Conservation (phyloP, 2,888 invertebrate genomes). For the Selenia dentaria region DNA sequence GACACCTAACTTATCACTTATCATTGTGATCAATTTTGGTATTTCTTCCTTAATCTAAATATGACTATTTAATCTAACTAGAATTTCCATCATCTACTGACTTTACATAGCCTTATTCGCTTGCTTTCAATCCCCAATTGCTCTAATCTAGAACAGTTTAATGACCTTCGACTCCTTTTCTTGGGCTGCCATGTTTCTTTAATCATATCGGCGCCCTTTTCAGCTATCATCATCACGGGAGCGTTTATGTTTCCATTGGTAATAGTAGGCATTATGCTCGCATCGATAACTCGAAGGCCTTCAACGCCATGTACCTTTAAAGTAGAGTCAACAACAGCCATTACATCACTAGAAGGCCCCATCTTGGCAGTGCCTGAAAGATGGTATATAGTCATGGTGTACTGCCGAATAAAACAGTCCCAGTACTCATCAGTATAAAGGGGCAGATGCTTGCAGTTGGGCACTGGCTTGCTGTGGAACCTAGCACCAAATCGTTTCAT, state of each 20-base stretch:
- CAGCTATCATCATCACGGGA: conserved; percentile 94
- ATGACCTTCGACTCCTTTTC: conserved; percentile 51
- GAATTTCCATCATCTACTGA: conserved; percentile 56
- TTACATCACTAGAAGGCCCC: conserved; percentile 90
- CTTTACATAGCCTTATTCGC: conserved; percentile 44
- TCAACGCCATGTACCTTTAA: conserved; percentile 91
- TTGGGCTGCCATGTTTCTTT: conserved; percentile 87
- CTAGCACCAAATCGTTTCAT: conserved; percentile 92
- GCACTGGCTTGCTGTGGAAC: conserved; percentile 89
- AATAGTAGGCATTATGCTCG: conserved; percentile 94
- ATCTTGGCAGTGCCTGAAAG: conserved; percentile 94
- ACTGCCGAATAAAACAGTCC: conserved; percentile 93
- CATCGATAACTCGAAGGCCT: conserved; percentile 93
- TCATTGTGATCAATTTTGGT: conserved; percentile 25
- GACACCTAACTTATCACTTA: conserved; percentile 2
- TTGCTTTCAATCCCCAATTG: conserved; percentile 43
- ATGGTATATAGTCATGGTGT: conserved; percentile 95
- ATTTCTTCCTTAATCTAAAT: conserved; percentile 15
- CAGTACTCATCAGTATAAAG: conserved; percentile 93
- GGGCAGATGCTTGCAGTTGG: conserved; percentile 92
- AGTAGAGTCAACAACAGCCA: conserved; percentile 92
- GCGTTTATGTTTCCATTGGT: conserved; percentile 95
- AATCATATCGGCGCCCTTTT: conserved; percentile 93
- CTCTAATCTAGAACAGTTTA: conserved; percentile 50
- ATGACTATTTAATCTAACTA: conserved; percentile 14